These are phyloP conservation scores for Leptinotarsa lineolata DNA, from an alignment of 1,140 invertebrate species.

Conservation along the genomic window DNA sequence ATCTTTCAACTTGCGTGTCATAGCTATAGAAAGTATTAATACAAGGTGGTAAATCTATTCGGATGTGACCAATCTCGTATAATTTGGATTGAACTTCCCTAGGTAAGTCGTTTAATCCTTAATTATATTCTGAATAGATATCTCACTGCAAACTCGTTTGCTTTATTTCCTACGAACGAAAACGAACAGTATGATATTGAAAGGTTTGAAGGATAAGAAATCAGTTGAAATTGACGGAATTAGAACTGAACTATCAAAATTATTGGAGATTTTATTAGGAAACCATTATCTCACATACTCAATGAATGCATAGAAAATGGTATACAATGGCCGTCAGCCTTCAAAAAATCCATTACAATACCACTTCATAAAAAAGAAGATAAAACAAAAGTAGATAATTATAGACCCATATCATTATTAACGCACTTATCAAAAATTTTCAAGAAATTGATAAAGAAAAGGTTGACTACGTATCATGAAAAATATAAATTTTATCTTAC, in stretches of 20 bases:
- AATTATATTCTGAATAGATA: background rate
- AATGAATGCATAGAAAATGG: conserved; percentile 17
- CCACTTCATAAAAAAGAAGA: conserved; percentile 27
- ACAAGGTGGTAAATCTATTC: no score
- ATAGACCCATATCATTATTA: conserved; percentile 39
- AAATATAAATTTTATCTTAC: conserved; percentile 35
- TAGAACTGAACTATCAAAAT: conserved; percentile 13
- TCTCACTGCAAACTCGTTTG: background rate
- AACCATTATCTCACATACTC: conserved; percentile 22
- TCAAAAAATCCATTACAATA: conserved; percentile 19
- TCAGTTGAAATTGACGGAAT: conserved; percentile 23
- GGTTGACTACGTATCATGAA: conserved; percentile 31
- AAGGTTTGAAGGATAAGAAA: conserved; percentile 16
- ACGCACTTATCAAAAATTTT: conserved; percentile 40
- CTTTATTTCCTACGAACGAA: conserved; percentile 16
- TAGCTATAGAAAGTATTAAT: no score
- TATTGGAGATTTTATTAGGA: background rate
- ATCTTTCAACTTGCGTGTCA: no score
- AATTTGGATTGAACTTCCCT: no score
- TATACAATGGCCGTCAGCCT: conserved; percentile 15
- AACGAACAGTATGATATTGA: conserved; percentile 23
- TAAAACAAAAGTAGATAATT: conserved; percentile 33
- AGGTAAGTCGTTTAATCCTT: no score
- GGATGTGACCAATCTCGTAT: no score
- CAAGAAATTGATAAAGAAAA: conserved; percentile 37